Conservation (phyloP, 1,140 invertebrate species). For the Neuroterus valhalla region DNA sequence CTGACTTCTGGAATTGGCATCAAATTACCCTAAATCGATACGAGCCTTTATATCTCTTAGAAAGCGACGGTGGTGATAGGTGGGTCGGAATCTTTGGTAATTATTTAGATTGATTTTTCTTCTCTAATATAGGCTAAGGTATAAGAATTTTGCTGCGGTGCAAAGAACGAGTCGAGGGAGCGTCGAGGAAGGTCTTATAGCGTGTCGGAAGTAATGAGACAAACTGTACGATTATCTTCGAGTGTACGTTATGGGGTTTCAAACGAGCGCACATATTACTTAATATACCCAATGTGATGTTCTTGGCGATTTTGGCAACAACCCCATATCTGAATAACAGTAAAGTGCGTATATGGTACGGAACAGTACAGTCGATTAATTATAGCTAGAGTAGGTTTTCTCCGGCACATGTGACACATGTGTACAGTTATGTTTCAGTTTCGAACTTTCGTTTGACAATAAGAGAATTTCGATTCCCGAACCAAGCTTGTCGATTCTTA, state of each 20-base stretch:
- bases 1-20: slow-evolving; percentile 26
- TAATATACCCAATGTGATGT: slow-evolving; percentile 1
- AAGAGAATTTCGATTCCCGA: background rate
- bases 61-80: slow-evolving; percentile 28
- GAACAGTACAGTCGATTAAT: slow-evolving; percentile 20
- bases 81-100: slow-evolving; percentile 11
- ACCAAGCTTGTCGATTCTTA: background rate
- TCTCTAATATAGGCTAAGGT: slow-evolving; percentile 13
- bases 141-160: slow-evolving; percentile 18
- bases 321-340: slow-evolving; percentile 3
- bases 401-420: background rate
- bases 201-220: background rate
- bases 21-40: slow-evolving; percentile 29
- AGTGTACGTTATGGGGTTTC: background rate
- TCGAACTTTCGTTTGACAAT: slow-evolving; percentile 27
- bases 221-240: slow-evolving; percentile 24
- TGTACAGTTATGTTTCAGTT: slow-evolving; percentile 25
- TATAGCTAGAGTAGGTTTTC: slow-evolving; percentile 10
- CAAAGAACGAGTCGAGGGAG: background rate
- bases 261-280: background rate
- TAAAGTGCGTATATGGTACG: background rate
- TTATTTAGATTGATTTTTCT: slow-evolving; percentile 26
- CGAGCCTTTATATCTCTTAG: slow-evolving; percentile 27
- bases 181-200: background rate
- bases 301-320: background rate